Evolutionary conservation across 2,888 invertebrate species (phyloP), one percentile per base, ranked within the genome.

Genomic region (Ophioninae sp.): DNA sequence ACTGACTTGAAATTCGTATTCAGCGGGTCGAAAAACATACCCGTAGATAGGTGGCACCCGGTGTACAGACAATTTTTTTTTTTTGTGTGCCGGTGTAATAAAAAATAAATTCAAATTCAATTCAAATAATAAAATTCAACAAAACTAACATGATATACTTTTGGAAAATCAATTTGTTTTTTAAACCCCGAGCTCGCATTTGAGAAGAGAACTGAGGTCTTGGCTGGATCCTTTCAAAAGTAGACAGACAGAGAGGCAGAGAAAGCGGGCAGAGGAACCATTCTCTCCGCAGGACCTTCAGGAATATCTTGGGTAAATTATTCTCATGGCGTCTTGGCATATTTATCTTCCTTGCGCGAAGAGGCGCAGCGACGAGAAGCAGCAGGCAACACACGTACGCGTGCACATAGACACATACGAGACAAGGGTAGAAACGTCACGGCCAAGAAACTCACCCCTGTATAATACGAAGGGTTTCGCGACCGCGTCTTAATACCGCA

Each of bases 401-500:
- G 41, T 68, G 22, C 75, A 58, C 69, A 58, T 73, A 75, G 20
- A 22, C 59, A 59, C 22, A 59, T 59, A 59, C 22, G 22, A 76
- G 81, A 81, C 74, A 67, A 79, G 81, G 84, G 81, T 68, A 30
- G 82, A 76, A 71, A 68, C 76, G 78, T 72, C 56, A 37, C 39
- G 61, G 69, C 69, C 75, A 72, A 81, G 76, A 81, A 84, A 84
- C 75, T 78, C 67, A 79, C 69, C 72, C 59, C 30, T 39, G 72
- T 83, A 41, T 82, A 79, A 51, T 81, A 65, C 84, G 85, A 87
- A 65, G 65, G 56, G 23, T 56, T 64, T 69, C 61, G 64, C 67
- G 68, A 91, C 91, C 91, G 88, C 90, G 88, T 91, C 90, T 91
- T 91, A 90, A 91, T 91, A 90, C 89, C 86, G 84, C 88, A 88